A percentile compares a stretch with the other conserved stretches of the same genome.
Conservation (phyloP, 2,797 vertebrate species). For the Coregonus ussuriensis region DNA sequence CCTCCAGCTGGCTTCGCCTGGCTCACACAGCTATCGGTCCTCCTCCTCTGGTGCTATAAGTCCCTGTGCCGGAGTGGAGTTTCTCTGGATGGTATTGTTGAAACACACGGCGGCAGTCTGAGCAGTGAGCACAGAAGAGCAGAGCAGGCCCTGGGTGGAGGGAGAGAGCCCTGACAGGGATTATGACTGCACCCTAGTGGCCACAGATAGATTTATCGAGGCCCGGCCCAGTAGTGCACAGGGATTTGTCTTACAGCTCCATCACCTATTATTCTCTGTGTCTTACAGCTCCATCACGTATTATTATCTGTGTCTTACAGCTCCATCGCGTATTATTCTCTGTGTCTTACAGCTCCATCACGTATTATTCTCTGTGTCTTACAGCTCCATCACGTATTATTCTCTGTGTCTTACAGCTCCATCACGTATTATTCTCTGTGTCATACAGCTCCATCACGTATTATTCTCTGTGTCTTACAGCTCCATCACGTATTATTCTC, state of each 20-base stretch:
- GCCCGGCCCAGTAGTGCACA: slow-evolving; percentile 48
- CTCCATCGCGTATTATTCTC: slow-evolving; percentile 19
- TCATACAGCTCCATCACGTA: background rate
- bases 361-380: slow-evolving; percentile 46
- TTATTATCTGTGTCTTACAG: slow-evolving; percentile 44
- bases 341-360: slow-evolving; percentile 42
- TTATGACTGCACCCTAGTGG: slow-evolving; percentile 70
- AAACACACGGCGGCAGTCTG: slow-evolving; percentile 5
- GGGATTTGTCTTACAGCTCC: slow-evolving; percentile 42
- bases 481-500: slow-evolving; percentile 20
- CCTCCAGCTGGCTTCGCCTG: background rate
- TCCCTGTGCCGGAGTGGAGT: background rate
- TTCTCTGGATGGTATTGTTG: slow-evolving; percentile 14
- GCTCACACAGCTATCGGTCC: background rate
- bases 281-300: slow-evolving; percentile 34
- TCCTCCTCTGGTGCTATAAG: background rate
- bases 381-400: slow-evolving; percentile 7
- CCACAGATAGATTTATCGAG: slow-evolving; percentile 51
- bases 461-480: slow-evolving; percentile 45
- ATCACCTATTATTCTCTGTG: slow-evolving; percentile 31
- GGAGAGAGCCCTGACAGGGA: slow-evolving; percentile 46
- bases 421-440: slow-evolving; percentile 31
- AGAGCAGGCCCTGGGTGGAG: slow-evolving; percentile 11
- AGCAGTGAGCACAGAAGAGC: background rate
- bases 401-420: slow-evolving; percentile 44